A percentile compares a stretch with the other conserved stretches of the same genome.
phyloP scores from a whole-genome alignment of 1,140 invertebrate genomes.

The Physella acuta region DNA sequence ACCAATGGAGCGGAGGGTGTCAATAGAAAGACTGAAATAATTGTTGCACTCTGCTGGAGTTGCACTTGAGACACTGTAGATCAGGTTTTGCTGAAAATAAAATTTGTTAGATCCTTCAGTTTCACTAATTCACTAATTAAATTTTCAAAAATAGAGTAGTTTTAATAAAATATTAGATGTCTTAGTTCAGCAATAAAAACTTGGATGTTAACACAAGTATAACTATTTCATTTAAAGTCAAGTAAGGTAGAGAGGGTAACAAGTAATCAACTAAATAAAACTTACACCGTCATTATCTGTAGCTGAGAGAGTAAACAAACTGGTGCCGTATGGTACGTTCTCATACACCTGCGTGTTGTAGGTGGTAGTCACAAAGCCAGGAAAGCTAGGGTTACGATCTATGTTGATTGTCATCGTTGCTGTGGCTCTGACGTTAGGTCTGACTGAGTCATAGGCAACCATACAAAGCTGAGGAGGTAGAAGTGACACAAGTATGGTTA shows the following conservation, averaged over 20 bases:
- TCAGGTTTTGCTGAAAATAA: neutral
- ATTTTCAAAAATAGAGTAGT: too few relatives aligned
- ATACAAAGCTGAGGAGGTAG: slow-evolving; percentile 67
- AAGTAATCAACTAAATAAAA: too few relatives aligned
- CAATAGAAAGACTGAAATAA: slow-evolving; percentile 14
- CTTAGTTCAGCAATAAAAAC: neutral
- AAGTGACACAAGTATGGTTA: too few relatives aligned
- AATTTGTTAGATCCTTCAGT: too few relatives aligned
- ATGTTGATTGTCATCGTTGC: slow-evolving; percentile 81
- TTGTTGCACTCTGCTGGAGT: neutral
- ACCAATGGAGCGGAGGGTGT: slow-evolving; percentile 3
- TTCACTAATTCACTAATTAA: too few relatives aligned
- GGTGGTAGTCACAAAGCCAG: slow-evolving; percentile 38
- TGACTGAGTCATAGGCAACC: slow-evolving; percentile 81
- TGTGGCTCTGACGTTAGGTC: slow-evolving; percentile 78
- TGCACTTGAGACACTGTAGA: neutral
- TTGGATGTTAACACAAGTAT: neutral
- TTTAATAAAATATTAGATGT: neutral
- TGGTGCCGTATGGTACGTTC: slow-evolving; percentile 36
- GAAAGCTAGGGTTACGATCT: slow-evolving; percentile 72
- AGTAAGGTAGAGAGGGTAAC: too few relatives aligned
- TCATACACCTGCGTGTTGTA: slow-evolving; percentile 40
- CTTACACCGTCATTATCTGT: slow-evolving; percentile 64
- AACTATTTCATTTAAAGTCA: too few relatives aligned
- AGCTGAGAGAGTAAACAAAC: slow-evolving; percentile 36